Evolutionary conservation across 2,797 vertebrate genomes (phyloP).

Genomic region (Sphenopsis melanotis): DNA sequence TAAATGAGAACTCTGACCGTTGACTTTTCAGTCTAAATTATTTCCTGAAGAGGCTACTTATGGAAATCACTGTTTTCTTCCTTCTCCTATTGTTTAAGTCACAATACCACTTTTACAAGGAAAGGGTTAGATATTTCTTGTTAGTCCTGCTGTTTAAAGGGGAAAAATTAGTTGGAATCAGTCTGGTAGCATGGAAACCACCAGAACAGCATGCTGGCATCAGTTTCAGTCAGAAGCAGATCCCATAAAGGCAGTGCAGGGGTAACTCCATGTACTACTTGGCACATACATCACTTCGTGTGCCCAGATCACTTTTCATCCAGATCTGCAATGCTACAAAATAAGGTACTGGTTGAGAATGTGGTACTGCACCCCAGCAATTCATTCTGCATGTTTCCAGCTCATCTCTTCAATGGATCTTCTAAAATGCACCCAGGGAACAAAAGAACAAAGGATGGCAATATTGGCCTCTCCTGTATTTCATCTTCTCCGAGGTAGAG

Average conservation of each 20-base stretch:
- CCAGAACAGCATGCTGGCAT: not conserved
- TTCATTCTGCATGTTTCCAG: not conserved
- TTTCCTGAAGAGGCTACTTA: not conserved
- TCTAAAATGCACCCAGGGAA: not conserved
- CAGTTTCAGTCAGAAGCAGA: not conserved
- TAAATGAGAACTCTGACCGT: not conserved
- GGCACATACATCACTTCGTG: accelerated
- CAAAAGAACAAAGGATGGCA: not conserved
- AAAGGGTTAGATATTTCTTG: not conserved
- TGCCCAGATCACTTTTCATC: not conserved
- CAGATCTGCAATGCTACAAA: not conserved
- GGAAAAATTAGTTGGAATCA: not conserved
- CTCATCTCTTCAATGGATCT: not conserved
- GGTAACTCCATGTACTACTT: not conserved
- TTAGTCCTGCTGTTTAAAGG: not conserved
- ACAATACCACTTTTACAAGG: accelerated
- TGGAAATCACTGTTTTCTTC: not conserved
- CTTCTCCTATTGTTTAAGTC: not conserved
- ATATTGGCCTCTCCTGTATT: not conserved
- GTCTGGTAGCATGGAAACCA: not conserved
- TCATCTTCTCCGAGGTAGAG: not conserved
- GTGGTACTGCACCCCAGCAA: not conserved
- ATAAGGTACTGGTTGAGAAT: not conserved
- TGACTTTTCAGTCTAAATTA: not conserved
- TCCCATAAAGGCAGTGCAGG: not conserved